Conservation (phyloP, 2,113 vertebrate species). For the Laticauda laticaudata region DNA sequence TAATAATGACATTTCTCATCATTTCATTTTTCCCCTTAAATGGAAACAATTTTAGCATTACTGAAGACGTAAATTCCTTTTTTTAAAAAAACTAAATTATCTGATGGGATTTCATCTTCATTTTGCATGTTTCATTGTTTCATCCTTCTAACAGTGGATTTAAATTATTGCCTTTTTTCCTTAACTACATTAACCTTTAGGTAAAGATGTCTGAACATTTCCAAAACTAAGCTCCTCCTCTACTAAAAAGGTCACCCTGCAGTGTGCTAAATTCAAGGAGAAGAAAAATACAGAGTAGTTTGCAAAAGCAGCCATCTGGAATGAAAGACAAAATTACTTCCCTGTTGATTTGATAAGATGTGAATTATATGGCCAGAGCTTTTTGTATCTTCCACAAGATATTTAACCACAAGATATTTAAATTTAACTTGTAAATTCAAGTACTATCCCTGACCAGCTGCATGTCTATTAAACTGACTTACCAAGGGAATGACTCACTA, state of each 20-base stretch:
- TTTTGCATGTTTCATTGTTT: not conserved
- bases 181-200: not conserved
- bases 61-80: conserved; percentile 9
- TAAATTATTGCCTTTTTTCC: not conserved
- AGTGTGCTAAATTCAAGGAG: not conserved
- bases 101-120: not conserved
- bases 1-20: not conserved
- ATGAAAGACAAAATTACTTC: not conserved
- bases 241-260: not conserved
- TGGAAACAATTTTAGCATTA: not conserved
- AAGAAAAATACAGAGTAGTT: not conserved
- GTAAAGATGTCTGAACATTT: not conserved
- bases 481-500: not conserved
- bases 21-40: not conserved
- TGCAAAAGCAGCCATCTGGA: not conserved
- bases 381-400: not conserved
- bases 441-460: not conserved
- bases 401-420: not conserved
- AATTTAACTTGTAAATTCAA: not conserved
- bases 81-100: not conserved
- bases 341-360: not conserved
- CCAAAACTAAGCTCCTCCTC: not conserved
- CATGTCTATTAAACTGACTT: not conserved
- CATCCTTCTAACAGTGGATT: conserved; percentile 10
- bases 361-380: not conserved